Base-by-base conservation (phyloP, 92 coral and sea anemone species). In the Nematostella vectensis region DNA sequence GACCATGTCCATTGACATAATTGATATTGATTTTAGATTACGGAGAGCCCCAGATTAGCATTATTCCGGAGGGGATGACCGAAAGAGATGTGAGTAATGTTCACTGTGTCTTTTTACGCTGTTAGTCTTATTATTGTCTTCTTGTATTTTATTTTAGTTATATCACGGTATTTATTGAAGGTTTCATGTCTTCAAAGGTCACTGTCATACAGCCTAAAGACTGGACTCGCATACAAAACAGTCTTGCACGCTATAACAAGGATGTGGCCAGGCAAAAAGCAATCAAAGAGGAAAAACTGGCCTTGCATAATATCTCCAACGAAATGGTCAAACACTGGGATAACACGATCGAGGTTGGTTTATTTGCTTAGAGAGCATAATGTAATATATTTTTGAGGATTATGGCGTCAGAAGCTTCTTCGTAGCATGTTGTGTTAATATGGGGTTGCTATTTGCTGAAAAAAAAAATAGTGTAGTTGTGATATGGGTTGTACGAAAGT, bases 171-270 rank as follows among this genome's bases (percentile, higher is more conserved):
- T 27, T 27, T 38, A 27, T 43, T 10, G 44, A 40, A 62, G 20
- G 29, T 25, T 28, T 54, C 18, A 12, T 61, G 4, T 48, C 6
- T 23, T 24, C 31, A 11, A 29, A 91, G 98, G 96, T 91, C 28
- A 87, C 96, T 29, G 96, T 91, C 24, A 67, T 91, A 37, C 98
- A 91, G 53, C 98, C 98, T 12, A 66, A 70, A 18, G 91, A 79
- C 54, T 91, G 98, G 98, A 78, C 79, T 48, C 75, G 98, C 43
- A 91, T 91, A 52, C 98, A 91, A 48, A 82, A 91, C 64, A 88
- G 81, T 29, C 72, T 91, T 28, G 76, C 98, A 30, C 76, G 76
- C 29, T 86, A 88, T 43, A 82, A 91, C 61, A 77, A 88, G 50
- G 98, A 91, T 31, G 89, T 83, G 25, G 80, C 73, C 59, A 88